Base-by-base conservation (phyloP, 2,797 vertebrate genomes). In the Rhinella marina region DNA sequence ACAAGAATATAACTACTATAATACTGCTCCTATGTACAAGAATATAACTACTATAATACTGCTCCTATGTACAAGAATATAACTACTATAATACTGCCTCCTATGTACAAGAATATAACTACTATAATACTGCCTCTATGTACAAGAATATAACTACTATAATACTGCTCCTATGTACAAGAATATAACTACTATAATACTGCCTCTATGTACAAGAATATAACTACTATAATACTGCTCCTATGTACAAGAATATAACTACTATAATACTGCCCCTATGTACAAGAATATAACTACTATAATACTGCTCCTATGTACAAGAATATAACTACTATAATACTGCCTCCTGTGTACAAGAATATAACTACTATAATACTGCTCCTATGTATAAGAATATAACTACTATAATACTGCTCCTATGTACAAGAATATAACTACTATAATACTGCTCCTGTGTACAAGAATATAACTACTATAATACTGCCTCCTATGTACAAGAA, bases 241-340 rank as follows among this genome's bases (percentile, higher is more conserved):
- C 32, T 32, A 32, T 32, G 32, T 32, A 32, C 32, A 32, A 32
- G 32, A 32, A 32, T 32, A 32, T 32, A 32, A 32, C 32, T 32
- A 32, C 32, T 32, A 32, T 32, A 32, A 32, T 32, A 32, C 32
- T 32, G 32, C 29, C 3, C 17, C 32, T 48, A 48, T 73, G 4
- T 73, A 68, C 25, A 68, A 68, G 13, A 68, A n/a, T 68, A 68
- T 29, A 68, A 68, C 25, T 73, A 73, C 32, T 73, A 41, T 73
- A 73, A 73, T 32, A 73, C 70, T 21, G 70, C 4, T 11, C 70
- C 16, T 2, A 32, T 48, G 14, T 48, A 48, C 32, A 41, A 73
- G 32, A 73, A 41, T 72, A 73, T 73, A 73, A 21, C 29, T 21
- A 21, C 29, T 73, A 21, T 73, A 73, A 72, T 19, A 21, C 32